Evolutionary conservation across 2,797 vertebrate genomes (phyloP), one percentile per base, ranked within the genome.

Genomic region (Coendou prehensilis): DNA sequence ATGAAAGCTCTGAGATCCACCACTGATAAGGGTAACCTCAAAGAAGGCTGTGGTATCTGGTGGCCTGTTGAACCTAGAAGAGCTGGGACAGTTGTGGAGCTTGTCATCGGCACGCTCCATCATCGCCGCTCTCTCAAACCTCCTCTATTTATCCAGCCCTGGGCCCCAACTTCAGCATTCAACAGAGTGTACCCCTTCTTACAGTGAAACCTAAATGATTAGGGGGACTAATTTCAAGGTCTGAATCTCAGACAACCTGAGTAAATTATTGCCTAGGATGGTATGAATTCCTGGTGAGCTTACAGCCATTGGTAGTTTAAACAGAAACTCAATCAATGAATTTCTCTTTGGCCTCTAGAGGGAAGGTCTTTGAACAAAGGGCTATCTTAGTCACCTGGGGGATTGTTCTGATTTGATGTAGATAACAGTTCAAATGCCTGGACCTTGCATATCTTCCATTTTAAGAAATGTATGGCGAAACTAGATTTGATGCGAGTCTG

Each of bases 271-370:
- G 15, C 9, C 9, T 64, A 52, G 56, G 52, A 83, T 87, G 41
- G 8, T 50, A 23, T 26, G 26, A 61, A 52, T n/a, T 8, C n/a
- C 10, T 52, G 22, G 13, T 37, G 30, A 61, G n/a, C 9, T 14
- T 50, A 23, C 20, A 47, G 37, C 23, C n/a, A 26, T 30, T 61
- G 81, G 76, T 92, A 64, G 81, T 75, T 89, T 71, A 26, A 91
- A 30, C 1, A 28, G 37, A 84, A 81, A 69, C 47, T 63, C n/a
- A 10, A 50, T 1, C 50, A 41, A 1, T 71, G 26, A 76, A 45
- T 78, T 89, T 85, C 50, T 85, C 94, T 91, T 92, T 95, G 47
- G 41, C 2, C 10, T 84, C 61, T 37, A 56, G 45, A 61, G 26
- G 47, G 82, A 85, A 61, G 56, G 47, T 41, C 63, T 64, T 89